Evolutionary conservation across 2,888 invertebrate species (phyloP).

Genomic region (Nebria brevicollis): DNA sequence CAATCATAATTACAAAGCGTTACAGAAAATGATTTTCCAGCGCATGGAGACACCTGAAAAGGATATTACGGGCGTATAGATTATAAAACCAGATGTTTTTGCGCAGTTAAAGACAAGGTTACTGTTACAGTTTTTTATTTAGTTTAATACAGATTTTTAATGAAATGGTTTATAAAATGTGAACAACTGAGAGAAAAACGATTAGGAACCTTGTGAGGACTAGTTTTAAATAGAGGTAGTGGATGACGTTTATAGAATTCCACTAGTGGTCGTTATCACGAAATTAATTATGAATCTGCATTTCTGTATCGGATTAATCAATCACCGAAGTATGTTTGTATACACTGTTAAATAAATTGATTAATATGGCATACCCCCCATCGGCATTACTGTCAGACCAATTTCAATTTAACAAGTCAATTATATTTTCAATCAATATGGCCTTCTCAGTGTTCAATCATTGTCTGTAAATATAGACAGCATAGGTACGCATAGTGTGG

Average conservation of each 20-base stretch:
- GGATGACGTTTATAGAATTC: constrained; percentile 46
- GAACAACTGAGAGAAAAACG: not conserved
- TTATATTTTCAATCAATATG: constrained; percentile 58
- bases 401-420: constrained; percentile 64
- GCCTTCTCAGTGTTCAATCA: constrained; percentile 45
- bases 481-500: not conserved
- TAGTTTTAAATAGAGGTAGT: not conserved
- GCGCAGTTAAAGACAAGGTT: constrained; percentile 36
- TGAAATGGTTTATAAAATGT: not conserved
- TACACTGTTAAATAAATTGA: constrained; percentile 18
- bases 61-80: constrained; percentile 29
- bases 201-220: not conserved
- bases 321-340: constrained; percentile 54
- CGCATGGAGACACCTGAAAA: constrained; percentile 21
- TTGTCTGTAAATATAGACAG: constrained; percentile 32
- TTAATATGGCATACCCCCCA: constrained; percentile 52
- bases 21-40: not conserved
- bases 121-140: not conserved
- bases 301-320: constrained; percentile 61
- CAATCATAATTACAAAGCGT: no score
- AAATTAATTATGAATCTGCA: constrained; percentile 60
- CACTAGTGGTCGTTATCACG: constrained; percentile 52
- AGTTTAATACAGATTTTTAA: no score
- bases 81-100: constrained; percentile 40
- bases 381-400: constrained; percentile 59